These are phyloP conservation scores for Uropsilus gracilis DNA, from an alignment of 2,113 vertebrate genomes.

Conservation along the genomic window DNA sequence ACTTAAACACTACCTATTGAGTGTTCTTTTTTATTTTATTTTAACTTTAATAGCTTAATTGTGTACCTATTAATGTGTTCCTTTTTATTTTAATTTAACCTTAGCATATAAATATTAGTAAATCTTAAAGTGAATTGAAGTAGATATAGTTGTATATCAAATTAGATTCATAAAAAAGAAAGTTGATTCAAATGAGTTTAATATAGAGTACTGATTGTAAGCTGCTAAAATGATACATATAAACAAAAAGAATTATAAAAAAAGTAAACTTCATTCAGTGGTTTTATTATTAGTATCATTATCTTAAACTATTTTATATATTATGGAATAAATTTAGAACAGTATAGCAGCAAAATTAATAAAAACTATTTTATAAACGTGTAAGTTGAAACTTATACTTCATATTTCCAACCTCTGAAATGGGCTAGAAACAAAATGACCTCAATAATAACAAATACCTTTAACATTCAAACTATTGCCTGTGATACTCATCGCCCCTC, in stretches of 20 bases:
- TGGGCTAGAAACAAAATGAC: not conserved
- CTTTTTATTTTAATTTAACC: conserved; percentile 1
- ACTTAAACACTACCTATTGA: not conserved
- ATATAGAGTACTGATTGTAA: not conserved
- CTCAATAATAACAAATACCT: not conserved
- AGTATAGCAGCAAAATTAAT: not conserved
- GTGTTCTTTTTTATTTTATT: not conserved
- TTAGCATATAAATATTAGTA: not conserved
- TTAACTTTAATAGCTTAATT: not conserved
- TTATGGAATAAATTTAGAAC: not conserved
- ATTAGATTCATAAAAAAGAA: not conserved
- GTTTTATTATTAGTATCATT: not conserved
- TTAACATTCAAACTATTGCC: not conserved
- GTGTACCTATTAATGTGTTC: no score
- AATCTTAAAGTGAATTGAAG: conserved; percentile 8
- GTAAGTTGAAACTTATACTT: not conserved
- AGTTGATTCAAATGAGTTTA: conserved; percentile 4
- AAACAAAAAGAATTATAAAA: not conserved
- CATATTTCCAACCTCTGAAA: not conserved
- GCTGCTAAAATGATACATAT: not conserved
- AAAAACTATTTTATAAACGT: not conserved
- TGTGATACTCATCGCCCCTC: not conserved
- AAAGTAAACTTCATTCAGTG: not conserved
- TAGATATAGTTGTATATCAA: not conserved
- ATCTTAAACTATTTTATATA: not conserved